Conservation (phyloP, 2,888 invertebrate genomes). For the Macrosoma leucophasiata region DNA sequence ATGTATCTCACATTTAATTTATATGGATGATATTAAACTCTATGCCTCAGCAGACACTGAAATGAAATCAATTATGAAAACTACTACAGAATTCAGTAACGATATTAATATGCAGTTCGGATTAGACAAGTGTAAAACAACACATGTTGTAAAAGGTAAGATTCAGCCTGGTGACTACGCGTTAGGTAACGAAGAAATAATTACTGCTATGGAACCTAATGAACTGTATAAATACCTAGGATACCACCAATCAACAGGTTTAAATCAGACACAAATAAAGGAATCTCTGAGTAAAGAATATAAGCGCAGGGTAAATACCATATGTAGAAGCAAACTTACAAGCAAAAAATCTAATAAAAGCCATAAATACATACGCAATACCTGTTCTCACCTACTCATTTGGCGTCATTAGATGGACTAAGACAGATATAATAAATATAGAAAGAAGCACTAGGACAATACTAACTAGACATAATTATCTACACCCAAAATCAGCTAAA, state of each 20-base stretch:
- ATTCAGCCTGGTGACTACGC: slow-evolving; percentile 6
- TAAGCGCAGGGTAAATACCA: slow-evolving; percentile 3
- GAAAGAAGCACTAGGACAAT: slow-evolving; percentile 14
- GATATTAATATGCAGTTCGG: slow-evolving; percentile 19
- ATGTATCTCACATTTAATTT: slow-evolving; percentile 8
- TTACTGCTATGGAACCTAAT: slow-evolving; percentile 12
- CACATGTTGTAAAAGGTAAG: slow-evolving; percentile 6
- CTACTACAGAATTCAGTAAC: slow-evolving; percentile 12
- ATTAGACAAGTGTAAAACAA: slow-evolving; percentile 17
- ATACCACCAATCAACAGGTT: slow-evolving; percentile 15
- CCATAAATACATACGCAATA: slow-evolving; percentile 13
- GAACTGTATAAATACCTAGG: slow-evolving; percentile 23
- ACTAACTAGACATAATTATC: slow-evolving; percentile 12
- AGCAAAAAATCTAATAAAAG: slow-evolving; percentile 7
- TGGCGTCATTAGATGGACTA: slow-evolving; percentile 13
- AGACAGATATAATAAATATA: slow-evolving; percentile 11
- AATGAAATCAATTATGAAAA: slow-evolving; percentile 11
- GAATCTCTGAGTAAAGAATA: slow-evolving; percentile 10
- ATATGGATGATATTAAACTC: slow-evolving; percentile 16
- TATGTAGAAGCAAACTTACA: slow-evolving; percentile 11
- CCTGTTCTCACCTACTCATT: slow-evolving; percentile 13
- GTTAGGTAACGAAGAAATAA: slow-evolving; percentile 2
- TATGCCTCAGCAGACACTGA: slow-evolving; percentile 7
- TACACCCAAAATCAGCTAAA: slow-evolving; percentile 17
- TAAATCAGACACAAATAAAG: slow-evolving; percentile 15